These are phyloP conservation scores for Cantharis flavilabris DNA, from an alignment of 2,888 invertebrate species.

Conservation along the genomic window DNA sequence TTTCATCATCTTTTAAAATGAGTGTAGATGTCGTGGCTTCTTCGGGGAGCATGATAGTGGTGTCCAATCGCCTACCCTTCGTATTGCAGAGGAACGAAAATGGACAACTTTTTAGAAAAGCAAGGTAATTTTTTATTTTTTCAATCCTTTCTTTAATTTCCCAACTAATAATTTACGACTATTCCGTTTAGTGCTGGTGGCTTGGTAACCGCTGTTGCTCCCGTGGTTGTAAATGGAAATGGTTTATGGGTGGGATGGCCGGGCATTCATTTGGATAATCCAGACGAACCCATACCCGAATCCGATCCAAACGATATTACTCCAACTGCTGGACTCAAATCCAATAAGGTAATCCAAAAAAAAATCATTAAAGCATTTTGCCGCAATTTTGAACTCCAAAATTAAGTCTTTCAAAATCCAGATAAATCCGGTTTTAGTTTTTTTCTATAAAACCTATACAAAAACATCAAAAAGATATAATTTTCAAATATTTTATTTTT, in stretches of 20 bases:
- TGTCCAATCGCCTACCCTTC: constrained; percentile 89
- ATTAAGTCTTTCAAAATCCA: neutral
- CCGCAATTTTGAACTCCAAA: neutral
- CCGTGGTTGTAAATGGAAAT: constrained; percentile 81
- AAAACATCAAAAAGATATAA: neutral
- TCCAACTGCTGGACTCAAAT: constrained; percentile 83
- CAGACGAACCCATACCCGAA: constrained; percentile 80
- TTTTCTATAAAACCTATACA: neutral
- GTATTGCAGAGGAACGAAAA: constrained; percentile 76
- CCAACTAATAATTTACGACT: neutral
- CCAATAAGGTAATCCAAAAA: constrained; percentile 69
- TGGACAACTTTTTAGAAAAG: constrained; percentile 77
- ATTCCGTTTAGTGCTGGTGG: constrained; percentile 80
- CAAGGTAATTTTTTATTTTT: constrained; percentile 65
- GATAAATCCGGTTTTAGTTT: constrained; percentile 6
- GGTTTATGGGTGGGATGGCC: constrained; percentile 94
- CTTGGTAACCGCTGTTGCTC: constrained; percentile 87
- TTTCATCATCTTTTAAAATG: constrained; percentile 27
- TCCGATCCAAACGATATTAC: constrained; percentile 84
- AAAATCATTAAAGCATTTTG: neutral
- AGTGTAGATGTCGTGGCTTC: constrained; percentile 54
- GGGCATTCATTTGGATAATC: constrained; percentile 79
- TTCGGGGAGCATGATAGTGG: constrained; percentile 82
- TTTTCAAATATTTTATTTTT: constrained; percentile 13
- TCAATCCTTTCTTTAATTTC: neutral